Conservation (phyloP, 2,113 vertebrate genomes). For the Herpetotheres cachinnans region DNA sequence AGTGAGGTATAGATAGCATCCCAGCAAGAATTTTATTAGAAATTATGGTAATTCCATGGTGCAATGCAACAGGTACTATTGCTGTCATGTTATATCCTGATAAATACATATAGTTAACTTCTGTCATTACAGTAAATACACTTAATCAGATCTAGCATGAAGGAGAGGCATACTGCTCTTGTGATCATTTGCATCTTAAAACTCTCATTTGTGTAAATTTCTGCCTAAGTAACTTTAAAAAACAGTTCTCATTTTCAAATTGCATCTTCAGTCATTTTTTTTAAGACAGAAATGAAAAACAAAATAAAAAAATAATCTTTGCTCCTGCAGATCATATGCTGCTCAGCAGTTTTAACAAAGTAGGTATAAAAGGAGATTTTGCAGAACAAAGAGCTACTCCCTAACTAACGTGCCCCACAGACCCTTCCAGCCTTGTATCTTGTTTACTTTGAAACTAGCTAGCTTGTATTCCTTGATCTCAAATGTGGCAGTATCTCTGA, state of each 20-base stretch:
- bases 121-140: not conserved
- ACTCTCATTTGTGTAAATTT: not conserved
- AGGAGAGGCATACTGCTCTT: not conserved
- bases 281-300: not conserved
- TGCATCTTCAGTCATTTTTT: not conserved
- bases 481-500: not conserved
- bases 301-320: not conserved
- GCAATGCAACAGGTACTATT: not conserved
- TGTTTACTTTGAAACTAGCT: not conserved
- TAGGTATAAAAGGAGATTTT: not conserved
- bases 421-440: not conserved
- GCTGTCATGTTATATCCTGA: not conserved
- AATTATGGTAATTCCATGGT: not conserved
- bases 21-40: not conserved
- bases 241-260: not conserved
- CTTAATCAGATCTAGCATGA: not conserved
- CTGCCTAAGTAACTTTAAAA: not conserved
- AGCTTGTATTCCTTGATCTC: not conserved
- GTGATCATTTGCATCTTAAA: not conserved
- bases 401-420: not conserved
- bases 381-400: not conserved
- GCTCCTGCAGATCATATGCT: not conserved
- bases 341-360: not conserved
- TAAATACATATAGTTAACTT: not conserved
- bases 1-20: not conserved